phyloP scores from a whole-genome alignment of 2,113 vertebrate species.

The Python bivittatus region DNA sequence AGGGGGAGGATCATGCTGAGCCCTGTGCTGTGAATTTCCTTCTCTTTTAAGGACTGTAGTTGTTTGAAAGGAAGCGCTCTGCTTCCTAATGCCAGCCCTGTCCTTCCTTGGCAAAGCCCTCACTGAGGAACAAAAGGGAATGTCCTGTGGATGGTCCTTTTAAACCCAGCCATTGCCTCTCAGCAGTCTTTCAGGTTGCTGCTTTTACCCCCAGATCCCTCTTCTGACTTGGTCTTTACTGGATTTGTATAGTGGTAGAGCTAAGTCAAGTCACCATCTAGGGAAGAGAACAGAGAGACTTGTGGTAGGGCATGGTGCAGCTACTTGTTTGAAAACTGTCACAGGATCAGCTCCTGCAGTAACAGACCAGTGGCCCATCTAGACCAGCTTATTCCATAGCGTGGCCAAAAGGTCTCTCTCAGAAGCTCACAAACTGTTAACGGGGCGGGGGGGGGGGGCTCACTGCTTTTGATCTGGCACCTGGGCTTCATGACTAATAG shows the following conservation, averaged over 20 bases:
- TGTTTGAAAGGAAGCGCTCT: not conserved
- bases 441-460: too few species aligned
- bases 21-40: not conserved
- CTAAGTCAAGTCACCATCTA: not conserved
- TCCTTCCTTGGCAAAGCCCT: not conserved
- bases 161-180: not conserved
- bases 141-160: not conserved
- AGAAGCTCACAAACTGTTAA: not conserved
- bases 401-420: not conserved
- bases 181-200: not conserved
- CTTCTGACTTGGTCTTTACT: too few species aligned
- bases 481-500: not conserved
- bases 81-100: not conserved
- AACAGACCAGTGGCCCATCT: not conserved
- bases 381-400: not conserved
- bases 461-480: not conserved
- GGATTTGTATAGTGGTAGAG: too few species aligned
- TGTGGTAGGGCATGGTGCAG: not conserved
- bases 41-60: not conserved
- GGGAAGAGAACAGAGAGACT: not conserved
- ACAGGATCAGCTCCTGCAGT: not conserved
- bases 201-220: not conserved
- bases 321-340: not conserved
- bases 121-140: not conserved
- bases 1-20: not conserved